Base-by-base conservation (phyloP, 2,888 invertebrate species). In the Venustoraphidia nigricollis region DNA sequence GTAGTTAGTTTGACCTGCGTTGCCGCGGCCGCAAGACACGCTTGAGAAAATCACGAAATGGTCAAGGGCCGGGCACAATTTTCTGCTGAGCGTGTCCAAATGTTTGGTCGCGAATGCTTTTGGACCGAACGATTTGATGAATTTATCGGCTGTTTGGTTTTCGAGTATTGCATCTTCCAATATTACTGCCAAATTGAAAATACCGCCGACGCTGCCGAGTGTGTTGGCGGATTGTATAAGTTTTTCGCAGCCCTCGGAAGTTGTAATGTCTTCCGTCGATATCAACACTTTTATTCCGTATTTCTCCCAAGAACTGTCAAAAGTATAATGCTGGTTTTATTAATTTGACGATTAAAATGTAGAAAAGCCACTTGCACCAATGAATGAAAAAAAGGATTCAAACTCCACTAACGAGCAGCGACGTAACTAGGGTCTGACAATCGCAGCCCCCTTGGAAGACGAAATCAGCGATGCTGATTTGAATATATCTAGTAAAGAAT, bases 31-130 rank as follows among this genome's bases (percentile, higher is more conserved):
- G 62, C 92, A 91, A 0, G 88, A 83, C 8, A 93, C 87, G 13
- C 92, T 92, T 0, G 93, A 93, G 69, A 93, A 94, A 17, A 88
- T 79, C 1, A 94, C 91, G 63, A 94, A 94, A 67, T 84, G 76
- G 58, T 79, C 73, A 39, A 76, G 57, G 1, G 68, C 41, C 0
- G 73, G 73, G 51, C 81, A 82, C 48, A 73, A 52, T 40, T 65
- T 64, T 43, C 85, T 70, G 0, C 79, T 76, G 2, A 76, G 60
- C 50, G 72, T 68, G 61, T 95, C 93, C 54, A 94, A 69, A 60
- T 86, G 71, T 57, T 76, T 66, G 0, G 92, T 91, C 1, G 88
- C 90, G n/a, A 70, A 56, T 0, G 90, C 87, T 66, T 95, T 94
- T 0, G 92, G 88, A 2, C 68, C 76, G 51, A 78, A 76, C 0